Conservation (phyloP, 2,888 invertebrate species). For the Pasiphila rectangulata region DNA sequence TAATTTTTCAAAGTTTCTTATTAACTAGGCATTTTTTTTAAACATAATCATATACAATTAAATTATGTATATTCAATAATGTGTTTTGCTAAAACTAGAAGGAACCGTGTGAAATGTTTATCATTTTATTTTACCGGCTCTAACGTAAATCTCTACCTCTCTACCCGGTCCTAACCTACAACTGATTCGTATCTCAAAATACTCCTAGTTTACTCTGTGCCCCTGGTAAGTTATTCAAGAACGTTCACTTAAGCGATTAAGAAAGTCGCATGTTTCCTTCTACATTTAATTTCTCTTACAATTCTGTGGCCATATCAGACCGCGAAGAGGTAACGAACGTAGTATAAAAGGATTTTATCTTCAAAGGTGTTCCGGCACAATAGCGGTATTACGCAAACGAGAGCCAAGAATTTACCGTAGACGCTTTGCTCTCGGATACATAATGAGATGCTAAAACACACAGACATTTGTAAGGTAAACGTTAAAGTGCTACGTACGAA, state of each 20-base stretch:
- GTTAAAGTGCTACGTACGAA: neutral
- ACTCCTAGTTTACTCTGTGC: neutral
- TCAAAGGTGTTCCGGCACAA: constrained; percentile 65
- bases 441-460: constrained; percentile 62
- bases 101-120: no score
- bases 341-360: constrained; percentile 58
- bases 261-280: no score
- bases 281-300: constrained; percentile 19
- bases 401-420: constrained; percentile 53
- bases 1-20: no score
- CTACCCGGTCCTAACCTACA: no score
- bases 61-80: no score
- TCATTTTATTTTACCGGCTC: no score
- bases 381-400: constrained; percentile 61
- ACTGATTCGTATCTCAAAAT: no score
- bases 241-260: no score
- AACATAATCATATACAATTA: no score
- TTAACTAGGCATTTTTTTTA: no score
- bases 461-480: constrained; percentile 34
- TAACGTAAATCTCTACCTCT: no score
- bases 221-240: neutral
- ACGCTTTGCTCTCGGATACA: constrained; percentile 41
- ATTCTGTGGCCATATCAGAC: constrained; percentile 44
- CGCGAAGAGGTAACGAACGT: constrained; percentile 52
- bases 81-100: no score